Base-by-base conservation (phyloP, 2,113 vertebrate species). In the Eptesicus fuscus region DNA sequence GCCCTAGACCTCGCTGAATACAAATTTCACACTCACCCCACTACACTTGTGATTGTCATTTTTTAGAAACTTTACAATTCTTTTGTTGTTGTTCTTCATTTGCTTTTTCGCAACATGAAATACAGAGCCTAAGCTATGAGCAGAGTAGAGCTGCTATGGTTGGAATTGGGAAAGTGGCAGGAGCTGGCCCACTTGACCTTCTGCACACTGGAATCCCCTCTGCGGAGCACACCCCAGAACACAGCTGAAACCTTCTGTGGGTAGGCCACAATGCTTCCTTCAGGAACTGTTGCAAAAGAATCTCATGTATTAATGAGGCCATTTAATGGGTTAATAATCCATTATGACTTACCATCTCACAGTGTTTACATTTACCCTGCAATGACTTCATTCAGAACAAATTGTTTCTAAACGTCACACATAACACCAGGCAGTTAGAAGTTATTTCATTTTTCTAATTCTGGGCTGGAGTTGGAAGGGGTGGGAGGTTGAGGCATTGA, bases 321-420 rank as follows among this genome's bases (percentile, higher is more conserved):
- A 56, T 74, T 35, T 65, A 74, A 83, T 40, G 12, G 8, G 18
- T 70, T 71, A 73, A 83, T 56, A 82, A 53, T 17, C 18, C 25
- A 25, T 74, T 25, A 35, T 65, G 28, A 73, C 37, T 69, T 37
- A 63, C 12, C 14, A 10, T 86, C 25, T 78, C n/a, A 71, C 89
- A 65, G 8, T 42, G n/a, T 82, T 87, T 94, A 18, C 9, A n/a
- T 93, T 88, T 94, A 8, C 74, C 44, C 42, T n/a, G 2, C 67
- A 56, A 42, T 76, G 42, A 71, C 42, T 91, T 59, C 73, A 82
- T 93, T 67, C 49, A 83, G 53, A 65, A 35, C 35, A 86, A 59
- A 86, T 40, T 88, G 14, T 77, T 86, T 88, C 65, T 96, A 73
- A 83, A 88, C 71, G 51, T 82, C 22, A 65, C 37, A 40, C 9